Evolutionary conservation across 2,797 vertebrate genomes (phyloP).

Genomic region (Columba guinea): DNA sequence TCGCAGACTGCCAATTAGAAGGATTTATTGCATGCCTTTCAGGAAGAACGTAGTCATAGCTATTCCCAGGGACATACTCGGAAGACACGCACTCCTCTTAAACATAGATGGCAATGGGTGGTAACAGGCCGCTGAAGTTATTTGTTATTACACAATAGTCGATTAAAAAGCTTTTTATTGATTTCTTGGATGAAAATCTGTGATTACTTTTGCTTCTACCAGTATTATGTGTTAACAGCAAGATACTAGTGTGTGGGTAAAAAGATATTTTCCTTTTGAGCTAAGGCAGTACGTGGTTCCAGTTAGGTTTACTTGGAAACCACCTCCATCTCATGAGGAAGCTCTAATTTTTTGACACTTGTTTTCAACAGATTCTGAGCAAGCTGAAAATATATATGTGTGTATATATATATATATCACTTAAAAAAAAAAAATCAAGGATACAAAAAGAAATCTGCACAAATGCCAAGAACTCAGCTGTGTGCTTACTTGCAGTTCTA

Average conservation of each 20-base stretch:
- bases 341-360: neutral
- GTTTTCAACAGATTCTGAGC: neutral
- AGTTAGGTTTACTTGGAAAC: neutral
- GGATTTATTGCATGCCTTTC: constrained; percentile 46
- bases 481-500: neutral
- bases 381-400: neutral
- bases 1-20: constrained; percentile 52
- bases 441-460: neutral
- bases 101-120: neutral
- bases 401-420: no score
- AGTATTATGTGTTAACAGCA: neutral
- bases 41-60: neutral
- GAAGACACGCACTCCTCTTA: neutral
- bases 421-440: neutral
- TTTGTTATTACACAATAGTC: neutral
- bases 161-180: neutral
- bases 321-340: neutral
- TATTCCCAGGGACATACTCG: constrained; percentile 1
- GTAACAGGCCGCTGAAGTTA: neutral
- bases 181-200: neutral
- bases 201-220: neutral
- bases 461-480: neutral
- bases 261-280: neutral
- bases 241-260: neutral
- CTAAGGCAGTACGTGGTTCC: neutral